phyloP scores from a whole-genome alignment of 1,140 invertebrate genomes.

The Rhagoletis zephyria region DNA sequence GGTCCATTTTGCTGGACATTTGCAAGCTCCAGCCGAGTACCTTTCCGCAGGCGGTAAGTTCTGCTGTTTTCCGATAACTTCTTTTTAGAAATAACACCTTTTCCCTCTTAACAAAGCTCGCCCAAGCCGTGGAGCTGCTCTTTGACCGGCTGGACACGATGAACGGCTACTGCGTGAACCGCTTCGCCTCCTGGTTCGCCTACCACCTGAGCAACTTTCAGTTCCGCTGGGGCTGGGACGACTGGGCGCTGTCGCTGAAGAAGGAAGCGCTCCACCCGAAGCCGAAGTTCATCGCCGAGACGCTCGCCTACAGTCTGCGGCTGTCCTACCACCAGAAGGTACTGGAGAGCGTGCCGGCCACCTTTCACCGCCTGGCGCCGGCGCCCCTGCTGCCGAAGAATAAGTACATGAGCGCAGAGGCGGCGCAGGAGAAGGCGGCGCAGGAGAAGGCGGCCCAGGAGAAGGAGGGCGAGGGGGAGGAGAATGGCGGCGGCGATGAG shows the following conservation, averaged over 20 bases:
- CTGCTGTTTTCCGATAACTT: too few relatives aligned
- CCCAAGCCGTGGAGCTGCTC: slow-evolving; percentile 96
- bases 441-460: too few relatives aligned
- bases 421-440: too few relatives aligned
- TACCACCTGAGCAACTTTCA: slow-evolving; percentile 99
- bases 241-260: slow-evolving; percentile 88
- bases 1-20: slow-evolving; percentile 94
- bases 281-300: slow-evolving; percentile 96
- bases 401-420: too few relatives aligned
- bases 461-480: too few relatives aligned
- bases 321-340: slow-evolving; percentile 96
- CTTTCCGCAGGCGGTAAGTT: slow-evolving; percentile 98
- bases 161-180: slow-evolving; percentile 96
- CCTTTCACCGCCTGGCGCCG: slow-evolving; percentile 88
- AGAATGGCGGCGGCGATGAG: too few relatives aligned
- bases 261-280: slow-evolving; percentile 91
- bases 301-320: slow-evolving; percentile 89
- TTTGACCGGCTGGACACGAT: slow-evolving; percentile 96
- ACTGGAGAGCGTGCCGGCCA: slow-evolving; percentile 90
- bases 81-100: too few relatives aligned
- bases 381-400: slow-evolving; percentile 83
- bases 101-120: too few relatives aligned
- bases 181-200: slow-evolving; percentile 97
- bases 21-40: slow-evolving; percentile 96
- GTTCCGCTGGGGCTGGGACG: slow-evolving; percentile 98